phyloP scores from a whole-genome alignment of 2,888 invertebrate species.

The Parthenolecanium corni region DNA sequence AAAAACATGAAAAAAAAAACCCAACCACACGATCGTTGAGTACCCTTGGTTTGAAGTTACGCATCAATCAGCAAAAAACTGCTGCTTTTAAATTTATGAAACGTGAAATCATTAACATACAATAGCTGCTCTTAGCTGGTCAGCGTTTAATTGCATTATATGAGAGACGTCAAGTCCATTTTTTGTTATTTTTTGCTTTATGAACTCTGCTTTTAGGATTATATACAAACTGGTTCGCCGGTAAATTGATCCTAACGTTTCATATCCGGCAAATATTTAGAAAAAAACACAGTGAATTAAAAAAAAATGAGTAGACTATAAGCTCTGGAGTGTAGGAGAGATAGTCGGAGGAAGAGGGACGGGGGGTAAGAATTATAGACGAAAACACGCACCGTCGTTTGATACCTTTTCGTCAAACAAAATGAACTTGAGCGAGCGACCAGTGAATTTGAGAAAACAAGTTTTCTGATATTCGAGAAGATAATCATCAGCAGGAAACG shows the following conservation, averaged over 20 bases:
- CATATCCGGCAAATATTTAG: slow-evolving; percentile 15
- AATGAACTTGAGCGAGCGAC: slow-evolving; percentile 11
- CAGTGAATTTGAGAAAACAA: slow-evolving; percentile 20
- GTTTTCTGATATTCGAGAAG: slow-evolving; percentile 11
- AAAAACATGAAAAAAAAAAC: neutral
- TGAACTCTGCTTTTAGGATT: slow-evolving; percentile 14
- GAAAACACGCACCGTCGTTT: slow-evolving; percentile 16
- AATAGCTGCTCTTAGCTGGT: slow-evolving; percentile 26
- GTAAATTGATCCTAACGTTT: slow-evolving; percentile 28
- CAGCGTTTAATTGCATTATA: slow-evolving; percentile 28
- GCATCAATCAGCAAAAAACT: slow-evolving; percentile 25
- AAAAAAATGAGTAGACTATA: neutral
- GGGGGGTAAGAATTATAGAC: neutral
- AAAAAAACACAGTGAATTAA: slow-evolving; percentile 14
- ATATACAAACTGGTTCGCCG: slow-evolving; percentile 25
- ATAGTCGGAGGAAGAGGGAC: too few relatives aligned
- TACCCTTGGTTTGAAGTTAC: slow-evolving; percentile 23
- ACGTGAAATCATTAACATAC: slow-evolving; percentile 29
- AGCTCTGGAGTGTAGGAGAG: too few relatives aligned
- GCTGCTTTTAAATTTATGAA: slow-evolving; percentile 23
- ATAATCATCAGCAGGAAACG: slow-evolving; percentile 16
- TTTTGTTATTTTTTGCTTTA: neutral
- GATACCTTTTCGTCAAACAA: slow-evolving; percentile 23
- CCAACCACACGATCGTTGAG: slow-evolving; percentile 1
- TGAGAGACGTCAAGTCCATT: slow-evolving; percentile 11